Evolutionary conservation across 1,140 invertebrate genomes (phyloP).

Genomic region (Ridgeia piscesae): DNA sequence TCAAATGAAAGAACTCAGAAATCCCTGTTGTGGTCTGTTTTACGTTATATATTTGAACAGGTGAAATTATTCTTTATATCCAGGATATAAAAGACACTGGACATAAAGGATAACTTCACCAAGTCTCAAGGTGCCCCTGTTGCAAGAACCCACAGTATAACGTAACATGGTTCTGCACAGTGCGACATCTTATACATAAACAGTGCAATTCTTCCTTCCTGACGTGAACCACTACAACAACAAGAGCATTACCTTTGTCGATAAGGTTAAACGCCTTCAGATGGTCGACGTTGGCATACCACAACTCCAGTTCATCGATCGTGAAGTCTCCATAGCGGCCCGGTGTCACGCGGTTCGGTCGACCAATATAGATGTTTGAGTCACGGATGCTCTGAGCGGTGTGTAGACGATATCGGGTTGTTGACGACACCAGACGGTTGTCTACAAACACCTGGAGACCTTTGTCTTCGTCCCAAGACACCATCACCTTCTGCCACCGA

Average conservation of each 20-base stretch:
- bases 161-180: no score
- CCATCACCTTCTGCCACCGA: constrained; percentile 49
- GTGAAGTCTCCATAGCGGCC: constrained; percentile 32
- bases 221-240: background rate
- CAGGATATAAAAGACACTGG: no score
- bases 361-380: constrained; percentile 28
- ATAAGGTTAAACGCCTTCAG: constrained; percentile 26
- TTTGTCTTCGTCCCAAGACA: constrained; percentile 48
- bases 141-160: no score
- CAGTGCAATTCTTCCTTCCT: constrained; percentile 6
- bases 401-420: background rate
- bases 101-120: no score
- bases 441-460: constrained; percentile 48
- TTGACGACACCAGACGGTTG: constrained; percentile 29
- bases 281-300: constrained; percentile 41
- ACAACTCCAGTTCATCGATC: constrained; percentile 52
- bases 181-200: no score
- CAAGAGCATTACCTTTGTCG: constrained; percentile 23
- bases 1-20: background rate
- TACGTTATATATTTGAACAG: no score
- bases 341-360: constrained; percentile 24
- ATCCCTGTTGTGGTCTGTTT: background rate
- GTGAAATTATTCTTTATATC: no score
- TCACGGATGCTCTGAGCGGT: background rate
- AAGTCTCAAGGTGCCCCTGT: no score